Base-by-base conservation (phyloP, 2,797 vertebrate genomes). In the Trichosurus vulpecula region DNA sequence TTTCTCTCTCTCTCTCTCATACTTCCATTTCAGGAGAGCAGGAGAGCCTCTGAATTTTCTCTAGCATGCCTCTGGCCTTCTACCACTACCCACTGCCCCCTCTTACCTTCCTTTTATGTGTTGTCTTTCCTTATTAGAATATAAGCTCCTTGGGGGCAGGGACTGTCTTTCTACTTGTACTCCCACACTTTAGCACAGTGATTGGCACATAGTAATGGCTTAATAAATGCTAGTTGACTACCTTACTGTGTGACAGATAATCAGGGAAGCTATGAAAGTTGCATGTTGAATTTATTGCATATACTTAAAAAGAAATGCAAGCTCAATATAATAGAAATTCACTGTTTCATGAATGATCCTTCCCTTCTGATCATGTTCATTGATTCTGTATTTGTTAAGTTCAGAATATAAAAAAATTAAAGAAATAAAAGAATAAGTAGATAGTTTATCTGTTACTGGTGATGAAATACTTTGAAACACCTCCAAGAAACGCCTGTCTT, bases 401-500 rank as follows among this genome's bases (percentile, higher is more conserved):
- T 81, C 8, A 47, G 13, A 47, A 47, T 47, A 47, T 74, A n/a
- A n/a, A 41, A n/a, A 41, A 74, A 41, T n/a, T 81, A 47, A 47
- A 41, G 14, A 66, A 66, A 41, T 74, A 41, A 74, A 74, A 74
- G 1, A 6, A 47, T 47, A 19, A 74, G 25, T 47, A 25, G 2
- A 25, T 81, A 10, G 27, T 81, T 47, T 81, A 96, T 94, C 92
- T 96, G 95, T 92, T 10, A 3, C 41, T 54, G 93, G 30, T 93
- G 90, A 96, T 96, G 93, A 94, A 92, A 92, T 14, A 52, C 90
- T 93, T 91, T 91, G 66, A 54, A n/a, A n/a, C 27, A 57, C 92
- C 92, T 94, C 52, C 92, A 56, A 96, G 95, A 93, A 95, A 95
- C 97, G 97, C 96, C 97, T 97, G 96, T 94, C 54, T 52, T 47